Base-by-base conservation (phyloP, 2,797 vertebrate genomes). In the Hyperoplus lanceolatus region DNA sequence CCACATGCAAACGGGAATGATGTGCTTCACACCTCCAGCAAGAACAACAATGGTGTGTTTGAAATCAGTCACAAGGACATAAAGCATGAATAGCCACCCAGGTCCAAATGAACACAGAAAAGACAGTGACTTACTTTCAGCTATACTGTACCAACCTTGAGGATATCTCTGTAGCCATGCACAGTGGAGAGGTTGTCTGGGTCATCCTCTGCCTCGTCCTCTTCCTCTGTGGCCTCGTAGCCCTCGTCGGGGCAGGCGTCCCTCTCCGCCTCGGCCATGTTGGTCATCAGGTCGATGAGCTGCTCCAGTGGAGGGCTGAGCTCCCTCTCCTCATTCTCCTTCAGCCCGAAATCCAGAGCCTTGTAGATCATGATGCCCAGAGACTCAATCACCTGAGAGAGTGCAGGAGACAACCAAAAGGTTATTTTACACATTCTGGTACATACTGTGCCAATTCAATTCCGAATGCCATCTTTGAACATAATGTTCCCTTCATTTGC, bases 351-450 rank as follows among this genome's bases (percentile, higher is more conserved):
- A 95, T 99, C 98, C 95, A 99, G 90, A 73, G 98, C 98, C 92
- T 99, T 99, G 93, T 99, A 99, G 92, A 99, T 98, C 95, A 98
- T 96, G 93, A 99, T 98, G 80, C 98, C 98, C 81, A 99, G 91
- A 49, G 97, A 97, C 91, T 98, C 97, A 29, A 99, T 97, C 82
- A 97, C 95, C 97, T 99, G 73, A 36, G 73, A 39, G 50, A 80
- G 6, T 9, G 71, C 4, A 41, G 1, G 12, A 63, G 36, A 79
- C 14, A 67, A n/a, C 3, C 53, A 36, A 57, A 29, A 50, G 36
- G 45, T 16, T n/a, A 16, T 4, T 64, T 57, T 9, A 83, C 36
- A 42, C 38, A 49, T 12, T 38, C 10, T 8, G 49, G 3, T 43
- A 50, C 63, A 42, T 8, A 39, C 1, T 48, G 6, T 36, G 14